Evolutionary conservation across 2,113 vertebrate species (phyloP), one percentile per base, ranked within the genome.

Genomic region (Gymnorhina tibicen): DNA sequence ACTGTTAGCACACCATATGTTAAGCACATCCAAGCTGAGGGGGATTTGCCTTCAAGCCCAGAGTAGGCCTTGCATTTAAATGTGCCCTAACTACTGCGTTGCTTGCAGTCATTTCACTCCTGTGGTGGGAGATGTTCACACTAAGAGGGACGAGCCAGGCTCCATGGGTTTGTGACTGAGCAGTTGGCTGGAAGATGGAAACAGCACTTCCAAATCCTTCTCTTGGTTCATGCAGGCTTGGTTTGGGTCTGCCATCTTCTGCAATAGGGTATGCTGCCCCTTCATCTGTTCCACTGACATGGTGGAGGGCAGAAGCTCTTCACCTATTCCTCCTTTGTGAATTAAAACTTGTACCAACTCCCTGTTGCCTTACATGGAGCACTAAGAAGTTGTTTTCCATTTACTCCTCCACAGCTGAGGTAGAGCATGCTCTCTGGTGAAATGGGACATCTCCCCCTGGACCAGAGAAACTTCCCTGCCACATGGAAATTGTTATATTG

Each of bases 71-170:
- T 83, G 64, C 50, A 87, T 90, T 93, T 93, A 69, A 88, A 92
- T 4, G 1, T 66, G n/a, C 23, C 58, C 67, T 85, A 72, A 72
- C 49, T 47, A 10, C 70, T 30, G 19, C 2, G 3, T 5, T 76
- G 23, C 46, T 46, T 60, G 46, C 37, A 68, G 82, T 50, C 26
- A 44, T 53, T 87, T 85, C 79, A 15, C 58, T 83, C 78, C 69
- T 79, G 74, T 9, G 6, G 21, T 68, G n/a, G n/a, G n/a, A 73
- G 67, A 32, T 73, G 41, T 20, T 87, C 67, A 16, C 44, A 16
- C 9, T 53, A 20, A 58, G 1, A 3, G 19, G 37, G 35, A 68
- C 0, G 0, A 56, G 39, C 55, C 1, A 3, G 21, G 14, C 20
- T 74, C 28, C 16, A 3, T 32, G 42, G 5, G 4, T 67, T 74